These are phyloP conservation scores for Morpho deidamia DNA, from an alignment of 2,888 invertebrate species.

Conservation along the genomic window DNA sequence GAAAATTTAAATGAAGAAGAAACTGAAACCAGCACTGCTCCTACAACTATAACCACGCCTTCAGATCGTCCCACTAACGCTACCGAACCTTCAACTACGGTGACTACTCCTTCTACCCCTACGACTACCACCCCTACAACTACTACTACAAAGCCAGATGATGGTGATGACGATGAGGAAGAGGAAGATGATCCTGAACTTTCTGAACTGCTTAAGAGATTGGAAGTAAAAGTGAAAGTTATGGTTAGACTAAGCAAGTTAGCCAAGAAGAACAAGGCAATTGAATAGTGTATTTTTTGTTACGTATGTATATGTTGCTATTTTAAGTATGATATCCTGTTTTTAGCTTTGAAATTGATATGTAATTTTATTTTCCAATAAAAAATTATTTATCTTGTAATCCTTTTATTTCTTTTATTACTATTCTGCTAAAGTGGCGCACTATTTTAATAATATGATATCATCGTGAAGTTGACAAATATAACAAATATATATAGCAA, in stretches of 20 bases:
- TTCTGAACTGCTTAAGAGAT: constrained; percentile 48
- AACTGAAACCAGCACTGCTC: constrained; percentile 1
- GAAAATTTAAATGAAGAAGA: constrained; percentile 45
- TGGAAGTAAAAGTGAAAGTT: constrained; percentile 61
- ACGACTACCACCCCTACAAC: constrained; percentile 7
- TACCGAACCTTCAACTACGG: constrained; percentile 5
- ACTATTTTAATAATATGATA: constrained; percentile 24
- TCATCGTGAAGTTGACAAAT: background rate
- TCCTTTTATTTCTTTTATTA: too few species aligned
- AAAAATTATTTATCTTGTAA: too few species aligned
- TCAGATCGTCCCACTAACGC: constrained; percentile 20
- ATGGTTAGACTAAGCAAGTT: constrained; percentile 55
- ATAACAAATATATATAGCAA: background rate
- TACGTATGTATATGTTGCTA: too few species aligned
- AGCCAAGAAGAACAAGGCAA: constrained; percentile 31
- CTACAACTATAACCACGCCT: constrained; percentile 18
- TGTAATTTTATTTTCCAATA: too few species aligned
- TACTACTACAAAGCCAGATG: constrained; percentile 14
- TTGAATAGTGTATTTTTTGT: too few species aligned
- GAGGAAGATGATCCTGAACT: constrained; percentile 45
- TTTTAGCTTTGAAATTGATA: too few species aligned
- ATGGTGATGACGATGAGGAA: constrained; percentile 36
- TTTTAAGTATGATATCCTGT: too few species aligned
- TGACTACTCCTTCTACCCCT: constrained; percentile 10
- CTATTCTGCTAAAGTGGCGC: too few species aligned